A percentile compares a stretch with the other conserved stretches of the same genome.
Evolutionary conservation across 2,113 vertebrate genomes (phyloP).

Genomic region (Ginglymostoma cirratum): DNA sequence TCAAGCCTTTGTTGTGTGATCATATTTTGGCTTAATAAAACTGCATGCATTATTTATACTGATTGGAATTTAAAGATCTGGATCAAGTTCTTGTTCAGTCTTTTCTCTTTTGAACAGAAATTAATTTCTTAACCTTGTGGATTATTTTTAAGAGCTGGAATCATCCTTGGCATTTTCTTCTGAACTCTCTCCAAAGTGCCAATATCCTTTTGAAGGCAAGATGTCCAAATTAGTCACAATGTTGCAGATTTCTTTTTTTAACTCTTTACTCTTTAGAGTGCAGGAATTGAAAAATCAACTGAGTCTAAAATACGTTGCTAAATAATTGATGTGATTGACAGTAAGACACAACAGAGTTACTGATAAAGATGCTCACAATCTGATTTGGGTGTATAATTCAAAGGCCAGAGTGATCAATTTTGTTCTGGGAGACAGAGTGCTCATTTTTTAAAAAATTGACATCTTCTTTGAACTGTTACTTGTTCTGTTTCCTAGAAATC

Average conservation of each 20-base stretch:
- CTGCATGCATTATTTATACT: constrained; percentile 6
- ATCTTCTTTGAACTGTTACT: background rate
- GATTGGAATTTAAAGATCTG: background rate
- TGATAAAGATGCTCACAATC: background rate
- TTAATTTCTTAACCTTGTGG: background rate
- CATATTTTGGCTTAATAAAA: constrained; percentile 6
- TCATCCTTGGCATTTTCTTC: background rate
- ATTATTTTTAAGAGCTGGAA: background rate
- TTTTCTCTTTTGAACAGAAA: background rate
- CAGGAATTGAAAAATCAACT: background rate
- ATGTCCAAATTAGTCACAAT: background rate
- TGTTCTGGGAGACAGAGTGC: background rate
- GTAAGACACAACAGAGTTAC: background rate
- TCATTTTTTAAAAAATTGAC: background rate
- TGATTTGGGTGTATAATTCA: background rate
- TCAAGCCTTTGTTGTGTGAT: background rate
- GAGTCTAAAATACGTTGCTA: background rate
- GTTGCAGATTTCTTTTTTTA: background rate
- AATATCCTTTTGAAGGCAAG: background rate
- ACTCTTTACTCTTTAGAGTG: background rate
- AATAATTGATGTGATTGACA: background rate
- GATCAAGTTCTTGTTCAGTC: constrained; percentile 1
- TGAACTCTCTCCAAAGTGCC: background rate
- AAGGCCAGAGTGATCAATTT: background rate
- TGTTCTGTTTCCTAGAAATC: background rate